phyloP scores from a whole-genome alignment of 1,140 invertebrate species.

The Trichonephila clavipes region DNA sequence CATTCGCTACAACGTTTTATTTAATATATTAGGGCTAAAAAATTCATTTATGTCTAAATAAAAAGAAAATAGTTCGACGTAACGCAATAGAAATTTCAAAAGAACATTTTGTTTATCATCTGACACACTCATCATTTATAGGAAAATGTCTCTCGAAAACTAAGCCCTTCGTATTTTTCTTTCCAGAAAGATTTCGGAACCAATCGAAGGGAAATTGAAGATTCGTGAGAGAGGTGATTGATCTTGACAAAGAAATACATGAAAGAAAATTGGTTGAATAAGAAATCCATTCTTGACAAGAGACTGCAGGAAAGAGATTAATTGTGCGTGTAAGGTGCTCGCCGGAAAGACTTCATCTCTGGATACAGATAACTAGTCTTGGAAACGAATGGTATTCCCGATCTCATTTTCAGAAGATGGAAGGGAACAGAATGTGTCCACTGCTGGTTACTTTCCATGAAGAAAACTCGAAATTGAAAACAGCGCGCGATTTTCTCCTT shows the following conservation, averaged over 20 bases:
- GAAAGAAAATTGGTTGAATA: constrained; percentile 58
- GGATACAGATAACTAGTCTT: constrained; percentile 48
- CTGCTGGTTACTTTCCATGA: neutral
- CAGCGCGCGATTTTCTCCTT: constrained; percentile 24
- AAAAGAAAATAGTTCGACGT: neutral
- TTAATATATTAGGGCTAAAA: too few species aligned
- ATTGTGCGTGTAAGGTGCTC: constrained; percentile 48
- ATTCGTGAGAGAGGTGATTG: constrained; percentile 48
- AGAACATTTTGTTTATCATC: constrained; percentile 1
- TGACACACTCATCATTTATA: constrained; percentile 23
- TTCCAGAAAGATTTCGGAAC: neutral
- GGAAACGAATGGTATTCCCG: constrained; percentile 24
- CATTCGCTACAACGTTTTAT: too few species aligned
- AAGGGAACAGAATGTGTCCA: neutral
- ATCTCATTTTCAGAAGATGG: neutral
- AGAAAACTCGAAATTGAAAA: constrained; percentile 28
- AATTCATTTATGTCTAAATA: too few species aligned
- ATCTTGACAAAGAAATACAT: constrained; percentile 59
- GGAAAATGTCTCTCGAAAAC: neutral
- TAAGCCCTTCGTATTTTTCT: constrained; percentile 12
- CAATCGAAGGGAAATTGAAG: constrained; percentile 55
- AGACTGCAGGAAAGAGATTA: constrained; percentile 35
- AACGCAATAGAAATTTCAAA: neutral
- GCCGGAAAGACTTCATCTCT: constrained; percentile 22
- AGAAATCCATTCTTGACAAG: constrained; percentile 55